Base-by-base conservation (phyloP, 2,888 invertebrate genomes). In the Neocrepidodera transversa region DNA sequence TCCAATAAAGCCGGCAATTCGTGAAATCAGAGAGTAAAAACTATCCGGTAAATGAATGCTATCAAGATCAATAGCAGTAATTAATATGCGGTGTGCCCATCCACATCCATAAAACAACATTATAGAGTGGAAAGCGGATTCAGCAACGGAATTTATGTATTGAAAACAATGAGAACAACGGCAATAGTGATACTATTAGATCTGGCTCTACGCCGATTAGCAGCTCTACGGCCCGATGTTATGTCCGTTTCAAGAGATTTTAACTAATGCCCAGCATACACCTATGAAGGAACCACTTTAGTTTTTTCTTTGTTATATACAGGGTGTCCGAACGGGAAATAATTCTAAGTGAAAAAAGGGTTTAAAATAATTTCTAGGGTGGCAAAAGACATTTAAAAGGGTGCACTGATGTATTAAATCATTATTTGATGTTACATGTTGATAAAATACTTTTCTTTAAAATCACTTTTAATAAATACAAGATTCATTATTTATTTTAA, bases 91-190 rank as follows among this genome's bases (percentile, higher is more conserved):
- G 66, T 60, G 54, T 61, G 61, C 53, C 59, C 58, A 65, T 64
- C 62, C 60, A 63, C 66, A 63, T 63, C 60, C 68, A 70, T 68
- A 67, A 70, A 68, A 68, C 70, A 68, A 70, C 66, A 68, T 66
- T 65, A 67, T 59, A 66, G 65, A 68, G 66, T 68, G 70, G 69
- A 71, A 68, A 72, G 69, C 73, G 70, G 71, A 72, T 71, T 68
- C 72, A 66, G 67, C 66, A n/a, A 63, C 60, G 68, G 70, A 74
- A 75, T 75, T 75, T 75, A 74, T 75, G 74, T 74, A 72, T 74
- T 70, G 74, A 74, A 75, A 75, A 75, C 75, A 75, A 75, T 74
- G 74, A 71, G 72, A 71, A 69, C 71, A 70, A 69, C 70, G 65
- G 65, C 70, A 68, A 70, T 70, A 67, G 65, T 66, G 66, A 64